Base-by-base conservation (phyloP, 1,140 invertebrate genomes). In the Neodiprion fabricii region DNA sequence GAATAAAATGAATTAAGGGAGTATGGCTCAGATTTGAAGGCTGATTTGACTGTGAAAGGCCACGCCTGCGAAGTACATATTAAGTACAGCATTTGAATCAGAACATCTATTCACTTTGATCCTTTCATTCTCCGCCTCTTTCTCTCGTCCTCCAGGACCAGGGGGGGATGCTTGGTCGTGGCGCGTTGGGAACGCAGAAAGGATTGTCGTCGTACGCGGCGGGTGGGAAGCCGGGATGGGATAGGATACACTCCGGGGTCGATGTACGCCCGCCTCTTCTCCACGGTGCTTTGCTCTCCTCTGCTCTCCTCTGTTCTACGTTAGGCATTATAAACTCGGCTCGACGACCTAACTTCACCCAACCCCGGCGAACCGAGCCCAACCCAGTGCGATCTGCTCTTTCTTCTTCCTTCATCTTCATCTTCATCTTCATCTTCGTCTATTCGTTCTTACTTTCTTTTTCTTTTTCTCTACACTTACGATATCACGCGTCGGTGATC, bases 371-470 rank as follows among this genome's bases (percentile, higher is more conserved):
- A 40, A 40, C 28, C 28, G 2, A 40, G 28, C 28, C 28, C 28
- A 40, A 40, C 28, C 78, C 75, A 74, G 76, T 77, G 71, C 47
- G 23, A 72, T 70, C 73, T 67, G 71, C 61, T 71, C 7, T 73
- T 66, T 71, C 50, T 61, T 53, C 68, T 74, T 71, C 67, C 71
- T 48, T 72, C 40, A 12, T 70, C 61, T 70, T 66, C 50, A 1
- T 71, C 68, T 28, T 50, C 50, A 48, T 70, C 12, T 66, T 71
- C 72, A 76, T 48, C 69, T 73, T 76, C 76, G 73, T 68, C 71
- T 70, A 53, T 61, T 76, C 76, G 28, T 72, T 75, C 74, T 72
- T 75, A 70, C 66, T 21, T 28, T 48, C 50, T 70, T 75, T 75
- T 75, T 68, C 68, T 66, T 72, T 47, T 50, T 47, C 48, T 50